Evolutionary conservation across 2,113 vertebrate species (phyloP), one percentile per base, ranked within the genome.

Genomic region (Apus apus): DNA sequence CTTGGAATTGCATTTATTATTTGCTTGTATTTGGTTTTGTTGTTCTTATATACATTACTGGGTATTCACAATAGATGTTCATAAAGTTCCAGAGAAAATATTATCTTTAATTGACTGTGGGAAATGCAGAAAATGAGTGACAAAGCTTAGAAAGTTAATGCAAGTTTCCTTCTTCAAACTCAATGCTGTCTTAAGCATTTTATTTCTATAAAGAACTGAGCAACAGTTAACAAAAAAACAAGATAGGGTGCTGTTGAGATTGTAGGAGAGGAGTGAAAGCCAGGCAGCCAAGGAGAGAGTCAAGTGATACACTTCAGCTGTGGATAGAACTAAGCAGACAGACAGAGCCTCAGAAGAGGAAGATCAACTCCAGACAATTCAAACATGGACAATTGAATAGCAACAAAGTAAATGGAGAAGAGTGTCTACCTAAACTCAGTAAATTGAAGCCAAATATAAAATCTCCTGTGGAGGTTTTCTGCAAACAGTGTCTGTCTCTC

Each of bases 391-490:
- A 34, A 2, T 8, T 68, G 81, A 87, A 73, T 4, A 66, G 46
- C 67, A 94, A 2, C 54, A 87, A 61, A 91, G 85, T 78, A 85
- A 96, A 91, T 75, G 74, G 32, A 83, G 43, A 9, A 84, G 46
- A 11, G 57, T 66, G 53, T 54, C 74, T 85, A 54, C 85, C 85
- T 94, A 62, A 85, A 62, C 38, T 73, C 82, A 56, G 18, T 74
- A 93, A 80, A 95, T 22, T 89, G 89, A 91, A 97, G 66, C 60
- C 78, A 95, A 96, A 94, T 60, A 94, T 4, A 91, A 85, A 48
- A 71, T 85, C 90, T 91, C 80, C 86, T 78, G 2, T n/a, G 34
- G 73, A 93, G 77, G 32, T 67, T 94, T 94, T 93, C 60, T 62
- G 10, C 60, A 88, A 90, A 87, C 78, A 67, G 4, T 79, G 26